phyloP scores from a whole-genome alignment of 2,888 invertebrate genomes.

The Alloplasta piceator region DNA sequence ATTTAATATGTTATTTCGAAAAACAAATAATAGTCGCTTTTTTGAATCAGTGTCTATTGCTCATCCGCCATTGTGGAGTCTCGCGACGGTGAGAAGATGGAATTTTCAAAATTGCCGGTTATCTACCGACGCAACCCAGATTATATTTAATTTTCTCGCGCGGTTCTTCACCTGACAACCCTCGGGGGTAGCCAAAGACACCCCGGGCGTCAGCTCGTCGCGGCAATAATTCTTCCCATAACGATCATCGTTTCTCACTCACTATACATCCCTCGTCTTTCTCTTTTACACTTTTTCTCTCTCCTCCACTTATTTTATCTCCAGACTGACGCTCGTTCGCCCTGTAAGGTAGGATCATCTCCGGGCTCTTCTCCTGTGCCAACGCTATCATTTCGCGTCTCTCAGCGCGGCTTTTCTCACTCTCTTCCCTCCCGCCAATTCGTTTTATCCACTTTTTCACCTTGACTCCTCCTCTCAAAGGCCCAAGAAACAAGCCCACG shows the following conservation, averaged over 20 bases:
- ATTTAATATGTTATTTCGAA: too few relatives aligned
- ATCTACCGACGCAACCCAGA: slow-evolving; percentile 9
- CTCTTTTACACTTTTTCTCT: not conserved
- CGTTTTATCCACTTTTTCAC: slow-evolving; percentile 59
- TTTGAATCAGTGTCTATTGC: too few relatives aligned
- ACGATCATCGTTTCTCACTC: slow-evolving; percentile 62
- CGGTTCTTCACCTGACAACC: slow-evolving; percentile 50
- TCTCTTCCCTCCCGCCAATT: slow-evolving; percentile 36
- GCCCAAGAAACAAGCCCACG: slow-evolving; percentile 45
- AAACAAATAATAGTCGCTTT: too few relatives aligned
- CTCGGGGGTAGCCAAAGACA: slow-evolving; percentile 43
- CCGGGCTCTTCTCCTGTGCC: slow-evolving; percentile 35
- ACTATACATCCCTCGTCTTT: slow-evolving; percentile 9
- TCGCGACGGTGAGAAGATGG: not conserved
- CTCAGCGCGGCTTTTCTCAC: slow-evolving; percentile 29
- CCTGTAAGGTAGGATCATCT: slow-evolving; percentile 57
- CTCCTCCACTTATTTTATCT: not conserved
- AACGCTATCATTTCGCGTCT: slow-evolving; percentile 41
- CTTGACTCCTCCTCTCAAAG: slow-evolving; percentile 38
- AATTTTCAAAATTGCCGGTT: slow-evolving; percentile 42
- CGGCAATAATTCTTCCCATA: slow-evolving; percentile 64
- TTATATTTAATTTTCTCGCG: slow-evolving; percentile 33
- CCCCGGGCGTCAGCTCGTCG: slow-evolving; percentile 62
- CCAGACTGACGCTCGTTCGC: slow-evolving; percentile 15
- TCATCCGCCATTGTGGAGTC: not conserved